phyloP scores from a whole-genome alignment of 2,797 vertebrate genomes.

The Gambusia yucatana region DNA sequence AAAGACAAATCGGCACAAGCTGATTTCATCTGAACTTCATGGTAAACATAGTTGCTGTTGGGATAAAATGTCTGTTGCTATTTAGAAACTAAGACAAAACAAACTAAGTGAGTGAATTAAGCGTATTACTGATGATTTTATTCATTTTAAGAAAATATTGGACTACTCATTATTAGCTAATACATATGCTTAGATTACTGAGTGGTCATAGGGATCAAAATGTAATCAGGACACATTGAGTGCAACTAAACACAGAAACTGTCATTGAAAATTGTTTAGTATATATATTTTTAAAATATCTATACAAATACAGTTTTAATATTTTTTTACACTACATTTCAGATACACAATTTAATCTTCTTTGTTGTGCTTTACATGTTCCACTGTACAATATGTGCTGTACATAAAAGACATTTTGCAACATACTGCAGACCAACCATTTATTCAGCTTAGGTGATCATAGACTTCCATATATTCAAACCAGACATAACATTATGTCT shows the following conservation, averaged over 20 bases:
- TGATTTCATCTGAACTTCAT: background rate
- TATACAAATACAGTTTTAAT: background rate
- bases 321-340: background rate
- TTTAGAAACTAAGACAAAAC: background rate
- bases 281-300: background rate
- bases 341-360: background rate
- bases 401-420: background rate
- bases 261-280: background rate
- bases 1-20: too few relatives aligned
- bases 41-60: background rate
- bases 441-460: slow-evolving; percentile 7
- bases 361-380: background rate
- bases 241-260: background rate
- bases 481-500: slow-evolving; percentile 11
- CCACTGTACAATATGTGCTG: background rate
- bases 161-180: background rate
- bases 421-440: background rate
- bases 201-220: background rate
- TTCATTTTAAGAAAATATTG: background rate
- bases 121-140: background rate
- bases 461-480: background rate
- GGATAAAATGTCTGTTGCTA: background rate
- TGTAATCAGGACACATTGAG: background rate
- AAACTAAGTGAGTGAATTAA: background rate
- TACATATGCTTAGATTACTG: background rate